phyloP scores from a whole-genome alignment of 1,140 invertebrate species.

The Bombus picipes region DNA sequence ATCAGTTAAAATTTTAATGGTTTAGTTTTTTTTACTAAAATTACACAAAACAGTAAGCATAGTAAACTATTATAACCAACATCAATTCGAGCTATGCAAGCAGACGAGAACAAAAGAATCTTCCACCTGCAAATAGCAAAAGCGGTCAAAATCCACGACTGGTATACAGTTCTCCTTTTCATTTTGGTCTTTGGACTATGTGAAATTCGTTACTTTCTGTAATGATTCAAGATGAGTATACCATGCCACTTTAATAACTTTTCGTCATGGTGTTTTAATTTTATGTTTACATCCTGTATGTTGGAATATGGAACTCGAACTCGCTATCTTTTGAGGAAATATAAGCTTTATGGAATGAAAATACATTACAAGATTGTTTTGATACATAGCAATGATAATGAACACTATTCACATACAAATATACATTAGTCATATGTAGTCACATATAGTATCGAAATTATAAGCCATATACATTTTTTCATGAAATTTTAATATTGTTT shows the following conservation, averaged over 20 bases:
- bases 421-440: too few species aligned
- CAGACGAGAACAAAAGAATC: background rate
- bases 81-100: too few species aligned
- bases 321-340: background rate
- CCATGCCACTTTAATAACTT: background rate
- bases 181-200: background rate
- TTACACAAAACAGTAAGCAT: background rate
- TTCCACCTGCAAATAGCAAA: background rate
- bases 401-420: too few species aligned
- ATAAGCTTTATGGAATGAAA: too few species aligned
- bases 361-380: too few species aligned
- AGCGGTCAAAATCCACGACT: background rate
- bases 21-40: background rate
- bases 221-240: background rate
- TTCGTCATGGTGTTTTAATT: conserved; percentile 9
- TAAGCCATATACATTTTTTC: too few species aligned
- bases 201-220: conserved; percentile 39
- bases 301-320: background rate
- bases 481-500: too few species aligned
- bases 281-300: background rate
- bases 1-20: background rate
- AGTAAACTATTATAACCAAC: background rate
- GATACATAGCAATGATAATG: too few species aligned
- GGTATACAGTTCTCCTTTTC: conserved; percentile 5
- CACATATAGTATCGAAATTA: too few species aligned